These are phyloP conservation scores for Corythaixoides concolor DNA, from an alignment of 2,113 vertebrate species.

Conservation along the genomic window DNA sequence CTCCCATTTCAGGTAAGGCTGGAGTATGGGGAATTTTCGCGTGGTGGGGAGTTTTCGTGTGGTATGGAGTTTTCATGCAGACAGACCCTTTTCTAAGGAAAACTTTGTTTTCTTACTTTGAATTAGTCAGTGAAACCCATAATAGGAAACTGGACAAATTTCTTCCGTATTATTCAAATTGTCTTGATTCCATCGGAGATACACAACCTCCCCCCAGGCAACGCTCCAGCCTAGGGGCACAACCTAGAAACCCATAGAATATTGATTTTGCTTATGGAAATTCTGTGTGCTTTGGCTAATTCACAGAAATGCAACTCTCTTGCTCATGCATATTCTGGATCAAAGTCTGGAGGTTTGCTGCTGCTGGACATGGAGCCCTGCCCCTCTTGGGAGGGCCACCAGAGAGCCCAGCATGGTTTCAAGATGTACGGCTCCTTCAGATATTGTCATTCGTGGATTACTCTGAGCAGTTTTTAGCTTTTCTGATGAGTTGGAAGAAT, in stretches of 20 bases:
- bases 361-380: neutral
- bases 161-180: neutral
- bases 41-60: neutral
- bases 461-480: neutral
- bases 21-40: neutral
- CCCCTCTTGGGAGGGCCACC: neutral
- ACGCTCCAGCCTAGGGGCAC: neutral
- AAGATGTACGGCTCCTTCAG: neutral
- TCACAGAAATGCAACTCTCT: neutral
- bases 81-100: neutral
- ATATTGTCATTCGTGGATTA: neutral
- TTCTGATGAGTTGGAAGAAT: neutral
- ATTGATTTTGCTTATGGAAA: neutral
- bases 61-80: neutral
- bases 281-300: neutral
- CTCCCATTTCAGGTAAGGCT: neutral
- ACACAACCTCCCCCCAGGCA: neutral
- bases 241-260: neutral
- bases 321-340: accelerated
- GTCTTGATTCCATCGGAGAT: neutral
- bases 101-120: neutral
- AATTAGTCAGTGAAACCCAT: neutral
- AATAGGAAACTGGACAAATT: neutral
- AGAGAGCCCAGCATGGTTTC: neutral
- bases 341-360: neutral